Conservation (phyloP, 2,888 invertebrate species). For the Philopedon plagiatum region DNA sequence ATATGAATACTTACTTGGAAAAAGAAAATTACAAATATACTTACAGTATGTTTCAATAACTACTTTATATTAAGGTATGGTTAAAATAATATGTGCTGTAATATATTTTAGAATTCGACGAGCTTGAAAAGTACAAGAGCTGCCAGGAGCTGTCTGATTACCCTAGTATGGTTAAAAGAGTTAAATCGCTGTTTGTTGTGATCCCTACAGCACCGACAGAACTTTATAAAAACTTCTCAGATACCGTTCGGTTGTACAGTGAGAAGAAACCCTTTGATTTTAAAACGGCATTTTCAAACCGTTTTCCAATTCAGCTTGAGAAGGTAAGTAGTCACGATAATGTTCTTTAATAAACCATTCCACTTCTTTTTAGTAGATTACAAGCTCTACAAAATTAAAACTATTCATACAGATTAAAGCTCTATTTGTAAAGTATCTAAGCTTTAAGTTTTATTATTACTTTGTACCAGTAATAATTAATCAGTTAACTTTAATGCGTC, state of each 20-base stretch:
- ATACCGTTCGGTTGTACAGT: conserved; percentile 85
- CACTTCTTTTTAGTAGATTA: too few relatives aligned
- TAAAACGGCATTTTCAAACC: conserved; percentile 36
- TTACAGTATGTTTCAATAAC: conserved; percentile 73
- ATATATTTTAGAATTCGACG: conserved; percentile 69
- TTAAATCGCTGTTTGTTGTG: conserved; percentile 88
- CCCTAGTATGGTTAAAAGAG: conserved; percentile 77
- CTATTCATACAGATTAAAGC: too few relatives aligned
- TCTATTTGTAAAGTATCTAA: too few relatives aligned
- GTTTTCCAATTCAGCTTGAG: conserved; percentile 43
- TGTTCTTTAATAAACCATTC: too few relatives aligned
- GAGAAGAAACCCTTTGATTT: conserved; percentile 86
- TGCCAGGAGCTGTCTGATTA: conserved; percentile 74
- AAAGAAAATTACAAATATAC: conserved; percentile 82
- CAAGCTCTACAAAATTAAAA: too few relatives aligned
- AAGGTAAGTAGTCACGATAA: conserved; percentile 40
- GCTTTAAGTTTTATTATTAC: too few relatives aligned
- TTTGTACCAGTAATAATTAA: too few relatives aligned
- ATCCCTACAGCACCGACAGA: conserved; percentile 87
- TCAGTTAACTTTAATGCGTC: too few relatives aligned
- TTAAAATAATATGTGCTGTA: not conserved
- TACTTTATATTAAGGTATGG: not conserved
- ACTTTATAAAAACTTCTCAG: conserved; percentile 83
- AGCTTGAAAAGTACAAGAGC: conserved; percentile 72
- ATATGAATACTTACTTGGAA: conserved; percentile 88